These are phyloP conservation scores for Dromococcyx pavoninus DNA, from an alignment of 2,797 vertebrate species.

Conservation along the genomic window DNA sequence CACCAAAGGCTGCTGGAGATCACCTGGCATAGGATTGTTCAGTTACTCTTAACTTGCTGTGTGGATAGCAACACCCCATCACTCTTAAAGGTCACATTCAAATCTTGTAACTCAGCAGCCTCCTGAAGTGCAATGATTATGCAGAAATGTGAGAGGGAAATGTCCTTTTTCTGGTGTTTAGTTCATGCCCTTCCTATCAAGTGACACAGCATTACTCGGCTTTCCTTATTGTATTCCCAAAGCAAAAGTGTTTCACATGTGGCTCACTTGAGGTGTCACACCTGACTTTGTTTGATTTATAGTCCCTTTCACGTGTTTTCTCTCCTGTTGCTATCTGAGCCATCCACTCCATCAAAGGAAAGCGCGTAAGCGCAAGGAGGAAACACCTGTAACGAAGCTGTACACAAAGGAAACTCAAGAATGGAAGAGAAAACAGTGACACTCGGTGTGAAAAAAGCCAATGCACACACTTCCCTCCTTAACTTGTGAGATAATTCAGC, in stretches of 20 bases:
- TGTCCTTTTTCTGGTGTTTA: neutral
- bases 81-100: neutral
- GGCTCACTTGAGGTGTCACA: neutral
- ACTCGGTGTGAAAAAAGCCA: neutral
- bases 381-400: neutral
- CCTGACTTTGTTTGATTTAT: neutral
- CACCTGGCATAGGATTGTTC: neutral
- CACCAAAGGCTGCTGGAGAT: neutral
- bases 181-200: neutral
- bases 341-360: neutral
- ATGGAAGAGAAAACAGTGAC: neutral
- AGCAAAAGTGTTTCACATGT: accelerated
- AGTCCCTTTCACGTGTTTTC: neutral
- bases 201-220: neutral
- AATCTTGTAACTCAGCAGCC: neutral
- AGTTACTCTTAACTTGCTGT: neutral
- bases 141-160: neutral
- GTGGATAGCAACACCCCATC: no score
- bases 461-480: neutral
- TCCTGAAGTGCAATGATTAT: neutral
- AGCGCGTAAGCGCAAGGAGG: neutral
- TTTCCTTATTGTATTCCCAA: neutral
- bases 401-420: neutral
- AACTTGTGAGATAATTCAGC: neutral
- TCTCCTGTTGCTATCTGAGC: neutral